Conservation (phyloP, 2,888 invertebrate species). For the Hirtodrosophila cameraria region DNA sequence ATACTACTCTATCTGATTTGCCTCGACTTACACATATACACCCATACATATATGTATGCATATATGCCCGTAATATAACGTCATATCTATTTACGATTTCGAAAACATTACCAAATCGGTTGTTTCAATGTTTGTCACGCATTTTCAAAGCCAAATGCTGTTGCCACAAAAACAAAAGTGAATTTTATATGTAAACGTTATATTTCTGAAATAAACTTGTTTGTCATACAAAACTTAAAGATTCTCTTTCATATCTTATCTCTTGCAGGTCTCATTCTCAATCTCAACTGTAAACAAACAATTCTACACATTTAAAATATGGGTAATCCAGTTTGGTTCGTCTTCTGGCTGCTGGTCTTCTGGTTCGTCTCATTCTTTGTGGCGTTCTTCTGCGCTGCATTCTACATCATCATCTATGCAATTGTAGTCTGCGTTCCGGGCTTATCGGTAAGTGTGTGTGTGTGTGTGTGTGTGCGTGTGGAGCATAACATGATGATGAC, state of each 20-base stretch:
- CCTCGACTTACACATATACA: too few relatives aligned
- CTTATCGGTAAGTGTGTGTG: conserved; percentile 87
- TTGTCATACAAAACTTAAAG: background rate
- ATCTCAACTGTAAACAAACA: conserved; percentile 17
- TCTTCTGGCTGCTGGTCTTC: conserved; percentile 89
- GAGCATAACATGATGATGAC: conserved; percentile 22
- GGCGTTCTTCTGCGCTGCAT: conserved; percentile 88
- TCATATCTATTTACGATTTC: conserved; percentile 37
- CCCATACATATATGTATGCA: too few relatives aligned
- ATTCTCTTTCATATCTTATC: conserved; percentile 47
- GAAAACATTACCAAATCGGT: conserved; percentile 45
- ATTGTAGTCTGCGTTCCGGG: conserved; percentile 89
- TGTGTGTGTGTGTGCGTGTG: background rate
- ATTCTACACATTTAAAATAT: conserved; percentile 71
- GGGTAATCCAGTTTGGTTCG: conserved; percentile 88
- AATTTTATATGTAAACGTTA: conserved; percentile 33
- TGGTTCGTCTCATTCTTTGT: conserved; percentile 88
- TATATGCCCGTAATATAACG: conserved; percentile 15
- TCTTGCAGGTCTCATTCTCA: conserved; percentile 38
- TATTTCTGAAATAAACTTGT: too few relatives aligned
- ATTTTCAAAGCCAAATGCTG: conserved; percentile 34
- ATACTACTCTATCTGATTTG: too few relatives aligned
- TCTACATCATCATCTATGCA: conserved; percentile 88
- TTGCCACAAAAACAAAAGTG: conserved; percentile 48
- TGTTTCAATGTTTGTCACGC: conserved; percentile 56